Percentiles rank a stretch among this genome's conserved stretches.
phyloP scores from a whole-genome alignment of 1,140 invertebrate genomes.

The Macrostomum lignano region DNA sequence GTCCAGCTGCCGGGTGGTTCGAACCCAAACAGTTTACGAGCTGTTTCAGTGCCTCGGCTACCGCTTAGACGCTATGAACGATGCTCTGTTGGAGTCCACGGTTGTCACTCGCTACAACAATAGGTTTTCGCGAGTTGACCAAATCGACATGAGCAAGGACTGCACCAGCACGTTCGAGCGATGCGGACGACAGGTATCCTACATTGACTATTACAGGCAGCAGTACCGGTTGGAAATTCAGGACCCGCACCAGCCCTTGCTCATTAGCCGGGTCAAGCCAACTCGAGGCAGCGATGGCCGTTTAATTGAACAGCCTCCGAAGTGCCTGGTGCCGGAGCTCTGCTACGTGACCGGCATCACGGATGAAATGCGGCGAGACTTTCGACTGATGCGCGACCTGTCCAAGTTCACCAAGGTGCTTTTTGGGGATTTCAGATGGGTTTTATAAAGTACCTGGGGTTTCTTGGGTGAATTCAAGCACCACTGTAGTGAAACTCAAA shows the following conservation, averaged over 20 bases:
- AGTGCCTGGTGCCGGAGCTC: constrained; percentile 19
- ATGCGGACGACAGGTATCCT: constrained; percentile 35
- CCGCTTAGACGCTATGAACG: no score
- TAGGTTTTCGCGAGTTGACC: constrained; percentile 56
- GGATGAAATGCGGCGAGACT: constrained; percentile 19
- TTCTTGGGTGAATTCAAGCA: no score
- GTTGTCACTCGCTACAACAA: constrained; percentile 78
- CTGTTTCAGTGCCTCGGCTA: constrained; percentile 3
- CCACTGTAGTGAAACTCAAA: no score
- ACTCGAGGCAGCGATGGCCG: no score
- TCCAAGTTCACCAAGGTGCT: no score
- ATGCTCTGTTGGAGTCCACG: constrained; percentile 38
- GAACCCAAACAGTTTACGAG: constrained; percentile 39
- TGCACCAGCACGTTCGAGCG: constrained; percentile 33
- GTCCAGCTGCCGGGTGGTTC: constrained; percentile 48
- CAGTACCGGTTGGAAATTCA: no score
- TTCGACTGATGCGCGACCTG: constrained; percentile 14
- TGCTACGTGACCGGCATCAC: constrained; percentile 20
- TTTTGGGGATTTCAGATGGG: no score
- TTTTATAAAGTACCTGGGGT: no score
- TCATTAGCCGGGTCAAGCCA: no score
- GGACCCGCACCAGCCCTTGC: no score
- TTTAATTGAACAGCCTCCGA: no score
- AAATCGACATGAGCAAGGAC: constrained; percentile 45
- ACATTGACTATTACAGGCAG: constrained; percentile 48